A percentile compares a stretch with the other conserved stretches of the same genome.
Evolutionary conservation across 37 sponge, comb jelly and placozoan species (phyloP).

Genomic region (Geodia barretti): DNA sequence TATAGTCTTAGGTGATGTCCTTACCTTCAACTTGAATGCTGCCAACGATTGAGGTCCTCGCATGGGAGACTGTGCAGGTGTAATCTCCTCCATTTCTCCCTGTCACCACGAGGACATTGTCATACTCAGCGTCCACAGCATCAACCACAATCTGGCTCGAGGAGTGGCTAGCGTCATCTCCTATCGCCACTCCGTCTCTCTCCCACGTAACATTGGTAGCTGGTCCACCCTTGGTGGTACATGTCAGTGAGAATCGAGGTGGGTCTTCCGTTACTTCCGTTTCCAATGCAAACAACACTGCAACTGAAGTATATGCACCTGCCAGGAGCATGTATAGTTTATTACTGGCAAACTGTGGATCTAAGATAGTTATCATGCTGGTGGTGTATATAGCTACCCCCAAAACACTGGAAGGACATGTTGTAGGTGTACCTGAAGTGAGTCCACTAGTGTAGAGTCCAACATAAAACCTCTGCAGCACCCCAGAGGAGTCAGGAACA

Average conservation of each 20-base stretch:
- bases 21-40: too few species aligned
- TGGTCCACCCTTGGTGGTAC: background rate
- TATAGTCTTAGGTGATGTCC: too few species aligned
- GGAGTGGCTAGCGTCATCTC: background rate
- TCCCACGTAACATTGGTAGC: background rate
- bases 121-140: background rate
- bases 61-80: background rate
- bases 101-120: background rate
- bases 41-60: background rate
- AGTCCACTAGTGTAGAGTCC: background rate
- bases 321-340: too few species aligned
- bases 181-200: background rate
- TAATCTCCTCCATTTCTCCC: background rate
- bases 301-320: too few species aligned
- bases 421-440: too few species aligned
- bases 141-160: background rate
- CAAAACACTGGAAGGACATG: too few species aligned
- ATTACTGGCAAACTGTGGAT: too few species aligned
- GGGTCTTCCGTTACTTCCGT: background rate
- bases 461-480: background rate
- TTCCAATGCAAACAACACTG: too few species aligned
- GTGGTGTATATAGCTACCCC: too few species aligned
- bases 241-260: background rate
- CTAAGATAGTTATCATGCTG: too few species aligned
- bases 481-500: too few species aligned